Conservation (phyloP, 2,113 vertebrate species). For the Paralichthys olivaceus region DNA sequence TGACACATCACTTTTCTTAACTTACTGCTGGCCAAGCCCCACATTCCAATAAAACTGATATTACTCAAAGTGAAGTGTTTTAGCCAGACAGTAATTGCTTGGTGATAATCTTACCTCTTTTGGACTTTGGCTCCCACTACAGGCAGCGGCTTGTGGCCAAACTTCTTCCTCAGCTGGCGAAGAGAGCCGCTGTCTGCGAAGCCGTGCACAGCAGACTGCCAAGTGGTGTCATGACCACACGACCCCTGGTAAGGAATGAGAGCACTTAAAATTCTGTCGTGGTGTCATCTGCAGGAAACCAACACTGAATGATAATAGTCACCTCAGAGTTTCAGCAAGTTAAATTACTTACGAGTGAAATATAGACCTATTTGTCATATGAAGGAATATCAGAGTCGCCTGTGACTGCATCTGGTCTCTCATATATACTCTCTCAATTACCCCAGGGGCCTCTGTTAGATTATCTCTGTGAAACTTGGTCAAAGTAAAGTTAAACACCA, state of each 20-base stretch:
- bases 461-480: too few species aligned
- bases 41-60: conserved; percentile 15
- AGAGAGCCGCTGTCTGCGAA: conserved; percentile 79
- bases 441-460: too few species aligned
- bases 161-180: conserved; percentile 78
- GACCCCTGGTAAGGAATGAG: conserved; percentile 74
- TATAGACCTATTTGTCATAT: too few species aligned
- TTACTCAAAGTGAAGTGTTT: conserved; percentile 13
- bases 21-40: neutral
- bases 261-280: neutral
- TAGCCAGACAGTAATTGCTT: conserved; percentile 30
- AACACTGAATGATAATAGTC: neutral
- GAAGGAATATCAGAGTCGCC: too few species aligned
- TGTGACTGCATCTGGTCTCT: too few species aligned
- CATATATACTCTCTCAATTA: too few species aligned
- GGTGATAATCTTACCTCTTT: conserved; percentile 77
- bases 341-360: too few species aligned
- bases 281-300: neutral
- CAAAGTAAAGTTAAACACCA: too few species aligned
- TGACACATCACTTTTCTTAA: too few species aligned
- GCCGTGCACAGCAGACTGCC: conserved; percentile 87
- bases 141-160: conserved; percentile 83
- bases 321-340: too few species aligned
- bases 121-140: conserved; percentile 83
- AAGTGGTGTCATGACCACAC: conserved; percentile 85